A percentile compares a stretch with the other conserved stretches of the same genome.
phyloP scores from a whole-genome alignment of 64 coral and sea anemone genomes.

The Montipora capricornis region DNA sequence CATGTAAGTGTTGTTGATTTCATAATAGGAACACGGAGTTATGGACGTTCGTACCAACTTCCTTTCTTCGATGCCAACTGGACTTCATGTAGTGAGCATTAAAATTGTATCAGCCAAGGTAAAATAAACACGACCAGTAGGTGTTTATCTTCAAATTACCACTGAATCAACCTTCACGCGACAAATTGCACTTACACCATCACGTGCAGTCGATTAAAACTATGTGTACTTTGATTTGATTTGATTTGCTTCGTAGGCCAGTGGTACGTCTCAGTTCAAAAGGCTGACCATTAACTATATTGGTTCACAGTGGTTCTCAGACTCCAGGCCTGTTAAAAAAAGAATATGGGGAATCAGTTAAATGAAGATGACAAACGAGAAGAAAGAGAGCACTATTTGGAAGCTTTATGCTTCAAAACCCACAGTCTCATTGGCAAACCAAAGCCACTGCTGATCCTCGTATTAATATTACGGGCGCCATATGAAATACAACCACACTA shows the following conservation, averaged over 20 bases:
- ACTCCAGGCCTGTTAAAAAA: neutral
- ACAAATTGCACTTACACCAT: neutral
- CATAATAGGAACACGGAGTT: neutral
- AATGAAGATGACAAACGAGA: too few species aligned
- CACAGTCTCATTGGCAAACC: too few species aligned
- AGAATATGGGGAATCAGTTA: too few species aligned
- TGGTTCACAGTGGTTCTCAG: neutral
- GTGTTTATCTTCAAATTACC: neutral
- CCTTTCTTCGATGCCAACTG: neutral
- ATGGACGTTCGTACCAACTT: neutral
- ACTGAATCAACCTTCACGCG: neutral
- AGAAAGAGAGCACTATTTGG: too few species aligned
- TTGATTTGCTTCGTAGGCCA: neutral
- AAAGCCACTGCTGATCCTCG: too few species aligned
- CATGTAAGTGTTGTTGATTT: neutral
- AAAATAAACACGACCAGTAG: neutral
- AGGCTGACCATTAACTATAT: neutral
- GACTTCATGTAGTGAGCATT: neutral
- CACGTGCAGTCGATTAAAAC: neutral
- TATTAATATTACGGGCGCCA: too few species aligned
- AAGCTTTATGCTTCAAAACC: too few species aligned
- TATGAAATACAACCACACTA: too few species aligned
- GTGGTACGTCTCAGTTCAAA: neutral
- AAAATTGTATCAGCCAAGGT: neutral
- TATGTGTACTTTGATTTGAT: neutral